Percentiles rank a stretch among this genome's conserved stretches.
Conservation (phyloP, 2,888 invertebrate genomes). For the Trachelus troglodyta region DNA sequence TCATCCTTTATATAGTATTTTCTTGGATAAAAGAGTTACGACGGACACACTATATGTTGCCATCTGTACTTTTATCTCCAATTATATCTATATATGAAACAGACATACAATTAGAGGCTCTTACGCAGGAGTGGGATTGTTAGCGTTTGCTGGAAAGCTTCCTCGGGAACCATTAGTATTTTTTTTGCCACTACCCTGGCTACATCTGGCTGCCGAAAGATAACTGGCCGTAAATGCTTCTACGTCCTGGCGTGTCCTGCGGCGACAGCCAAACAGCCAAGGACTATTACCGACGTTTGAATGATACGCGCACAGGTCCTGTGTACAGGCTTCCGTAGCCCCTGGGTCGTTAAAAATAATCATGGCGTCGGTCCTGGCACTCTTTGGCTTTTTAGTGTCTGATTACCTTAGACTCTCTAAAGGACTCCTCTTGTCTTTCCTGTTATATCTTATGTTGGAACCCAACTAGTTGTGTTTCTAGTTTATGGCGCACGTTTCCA, state of each 20-base stretch:
- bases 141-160: not conserved
- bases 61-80: not conserved
- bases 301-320: not conserved
- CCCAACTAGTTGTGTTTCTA: not conserved
- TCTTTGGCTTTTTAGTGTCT: not conserved
- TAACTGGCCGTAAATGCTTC: slow-evolving; percentile 5
- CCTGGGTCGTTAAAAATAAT: slow-evolving; percentile 8
- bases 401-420: not conserved
- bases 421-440: not conserved
- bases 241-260: slow-evolving; percentile 3
- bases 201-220: slow-evolving; percentile 2
- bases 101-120: not conserved
- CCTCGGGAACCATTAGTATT: not conserved
- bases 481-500: not conserved
- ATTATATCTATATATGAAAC: not conserved
- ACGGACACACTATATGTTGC: not conserved
- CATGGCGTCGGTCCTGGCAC: not conserved
- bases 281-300: not conserved
- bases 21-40: not conserved
- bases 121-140: not conserved
- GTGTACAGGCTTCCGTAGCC: slow-evolving; percentile 1
- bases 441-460: not conserved
- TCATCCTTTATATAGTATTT: not conserved
- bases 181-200: not conserved
- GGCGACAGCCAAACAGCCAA: not conserved